Evolutionary conservation across 2,113 vertebrate genomes (phyloP), one percentile per base, ranked within the genome.

Genomic region (Osmerus mordax): DNA sequence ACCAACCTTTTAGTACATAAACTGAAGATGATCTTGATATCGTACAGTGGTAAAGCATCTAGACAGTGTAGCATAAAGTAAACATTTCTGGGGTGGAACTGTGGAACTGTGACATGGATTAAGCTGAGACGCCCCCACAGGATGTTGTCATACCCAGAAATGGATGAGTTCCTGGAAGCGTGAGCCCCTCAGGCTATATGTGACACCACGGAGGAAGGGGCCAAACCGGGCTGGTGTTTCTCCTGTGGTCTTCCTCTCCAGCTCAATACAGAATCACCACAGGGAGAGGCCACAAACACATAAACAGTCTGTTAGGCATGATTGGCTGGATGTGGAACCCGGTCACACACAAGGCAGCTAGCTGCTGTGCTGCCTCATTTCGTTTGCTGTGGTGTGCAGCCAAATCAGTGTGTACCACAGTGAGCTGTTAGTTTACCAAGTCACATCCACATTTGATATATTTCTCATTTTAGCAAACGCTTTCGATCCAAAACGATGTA

Each of bases 131-230:
- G 61, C 68, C 81, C 70, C 76, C 73, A 54, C 77, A 80, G 78
- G 83, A 85, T 71, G 72, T 78, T 75, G 69, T 81, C 36, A 52
- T 71, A 71, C 65, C 67, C 79, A 58, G 71, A 71, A 59, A 54
- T 21, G 62, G 72, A 70, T 74, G 62, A 81, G 76, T 87, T 86
- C 81, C 84, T 86, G 82, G 73, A 80, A 78, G 32, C 32, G 5
- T 7, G 16, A 58, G 18, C 56, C 56, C 19, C 56, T 58, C n/a
- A 16, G 56, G 18, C n/a, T n/a, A 8, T 4, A 63, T 72, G 23
- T n/a, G 74, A 72, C 74, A 74, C 65, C 4, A 2, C 59, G 73
- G 71, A 81, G 73, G 18, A 73, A 63, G 63, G 58, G 69, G 21
- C 23, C 53, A 64, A 54, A 66, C 71, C 2, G 2, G 72, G 59